Evolutionary conservation across 2,888 invertebrate genomes (phyloP).

Genomic region (Lutraria lutraria): DNA sequence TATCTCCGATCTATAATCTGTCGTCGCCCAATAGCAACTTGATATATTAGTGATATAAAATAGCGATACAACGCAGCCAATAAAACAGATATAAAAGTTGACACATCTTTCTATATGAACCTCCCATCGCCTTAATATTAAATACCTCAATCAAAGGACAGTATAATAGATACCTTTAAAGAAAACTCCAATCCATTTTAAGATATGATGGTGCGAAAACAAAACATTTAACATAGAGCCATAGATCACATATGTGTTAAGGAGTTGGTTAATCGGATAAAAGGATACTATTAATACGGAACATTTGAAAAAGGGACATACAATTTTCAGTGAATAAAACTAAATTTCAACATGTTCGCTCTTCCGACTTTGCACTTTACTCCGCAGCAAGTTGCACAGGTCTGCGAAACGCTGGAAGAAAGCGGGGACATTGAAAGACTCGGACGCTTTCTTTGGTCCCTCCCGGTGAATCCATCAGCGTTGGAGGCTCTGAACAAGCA

Average conservation of each 20-base stretch:
- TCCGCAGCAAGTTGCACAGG: constrained; percentile 86
- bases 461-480: constrained; percentile 95
- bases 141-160: constrained; percentile 65
- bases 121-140: constrained; percentile 74
- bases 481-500: constrained; percentile 92
- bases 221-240: constrained; percentile 55
- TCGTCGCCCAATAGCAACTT: constrained; percentile 75
- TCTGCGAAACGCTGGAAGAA: constrained; percentile 87
- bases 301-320: constrained; percentile 19
- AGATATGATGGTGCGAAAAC: constrained; percentile 63
- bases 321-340: background rate
- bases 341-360: constrained; percentile 76
- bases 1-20: constrained; percentile 63
- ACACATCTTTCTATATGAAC: constrained; percentile 69
- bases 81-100: constrained; percentile 73
- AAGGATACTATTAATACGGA: constrained; percentile 22
- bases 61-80: constrained; percentile 63
- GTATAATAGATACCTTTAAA: constrained; percentile 63
- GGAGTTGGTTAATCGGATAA: background rate
- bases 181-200: constrained; percentile 59
- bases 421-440: constrained; percentile 89
- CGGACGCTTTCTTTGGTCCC: constrained; percentile 95
- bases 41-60: constrained; percentile 66
- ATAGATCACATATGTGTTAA: constrained; percentile 47
- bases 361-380: constrained; percentile 85